Conservation (phyloP, 2,888 invertebrate genomes). For the Petrolisthes cinctipes region DNA sequence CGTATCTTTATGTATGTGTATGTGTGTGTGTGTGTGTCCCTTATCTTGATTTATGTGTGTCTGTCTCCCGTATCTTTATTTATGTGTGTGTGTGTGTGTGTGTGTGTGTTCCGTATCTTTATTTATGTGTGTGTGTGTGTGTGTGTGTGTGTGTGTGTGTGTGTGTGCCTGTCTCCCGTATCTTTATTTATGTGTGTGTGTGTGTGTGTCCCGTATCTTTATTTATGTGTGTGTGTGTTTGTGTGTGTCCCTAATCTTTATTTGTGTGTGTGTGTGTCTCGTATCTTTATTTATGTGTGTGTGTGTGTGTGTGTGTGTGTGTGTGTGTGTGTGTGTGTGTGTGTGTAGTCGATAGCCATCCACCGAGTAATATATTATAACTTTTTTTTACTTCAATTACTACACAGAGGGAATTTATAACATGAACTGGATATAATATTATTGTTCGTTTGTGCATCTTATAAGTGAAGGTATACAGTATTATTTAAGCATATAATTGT, state of each 20-base stretch:
- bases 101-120: background rate
- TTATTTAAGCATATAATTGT: too few relatives aligned
- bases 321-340: background rate
- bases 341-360: background rate
- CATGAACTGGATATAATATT: too few relatives aligned
- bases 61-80: background rate
- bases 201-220: too few relatives aligned
- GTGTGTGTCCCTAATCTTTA: background rate
- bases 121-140: background rate
- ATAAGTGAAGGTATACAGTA: too few relatives aligned
- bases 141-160: background rate
- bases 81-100: background rate
- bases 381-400: too few relatives aligned
- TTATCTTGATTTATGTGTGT: background rate
- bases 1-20: too few relatives aligned
- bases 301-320: background rate
- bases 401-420: too few relatives aligned
- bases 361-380: too few relatives aligned
- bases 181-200: background rate
- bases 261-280: background rate
- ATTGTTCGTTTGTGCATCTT: too few relatives aligned
- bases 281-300: background rate
- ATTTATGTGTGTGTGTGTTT: too few relatives aligned
- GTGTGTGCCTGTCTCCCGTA: too few relatives aligned
- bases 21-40: constrained; percentile 6